Evolutionary conservation across 1,140 invertebrate species (phyloP).

Genomic region (Himalopsyche phryganea): DNA sequence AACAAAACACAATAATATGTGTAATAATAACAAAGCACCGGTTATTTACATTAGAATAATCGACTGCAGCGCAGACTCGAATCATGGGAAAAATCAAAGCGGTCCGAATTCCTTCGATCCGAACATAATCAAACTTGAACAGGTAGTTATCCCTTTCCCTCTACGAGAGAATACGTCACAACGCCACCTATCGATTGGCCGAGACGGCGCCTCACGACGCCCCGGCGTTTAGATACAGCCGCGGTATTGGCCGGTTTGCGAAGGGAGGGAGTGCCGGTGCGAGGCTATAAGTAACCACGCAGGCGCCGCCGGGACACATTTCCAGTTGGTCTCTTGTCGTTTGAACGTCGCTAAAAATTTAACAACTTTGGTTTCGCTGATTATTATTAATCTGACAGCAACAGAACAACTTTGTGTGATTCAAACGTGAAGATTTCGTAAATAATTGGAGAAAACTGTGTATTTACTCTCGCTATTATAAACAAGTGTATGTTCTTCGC

Average conservation of each 20-base stretch:
- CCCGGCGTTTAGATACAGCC: constrained; percentile 36
- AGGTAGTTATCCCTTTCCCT: constrained; percentile 26
- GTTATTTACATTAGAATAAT: constrained; percentile 34
- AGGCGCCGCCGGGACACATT: constrained; percentile 36
- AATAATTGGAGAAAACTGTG: too few species aligned
- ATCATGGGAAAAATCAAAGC: constrained; percentile 30
- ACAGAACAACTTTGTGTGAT: neutral
- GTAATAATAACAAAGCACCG: constrained; percentile 10
- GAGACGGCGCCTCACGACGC: constrained; percentile 37
- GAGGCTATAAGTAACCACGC: constrained; percentile 40
- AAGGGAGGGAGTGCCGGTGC: constrained; percentile 14
- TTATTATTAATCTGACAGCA: constrained; percentile 31
- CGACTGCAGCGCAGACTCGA: constrained; percentile 1
- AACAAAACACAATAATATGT: neutral
- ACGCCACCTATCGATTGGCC: constrained; percentile 26
- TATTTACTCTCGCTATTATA: neutral
- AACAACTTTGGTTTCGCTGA: constrained; percentile 18
- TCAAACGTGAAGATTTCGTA: too few species aligned
- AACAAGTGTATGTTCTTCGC: neutral
- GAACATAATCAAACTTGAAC: constrained; percentile 25
- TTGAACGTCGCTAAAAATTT: constrained; percentile 26
- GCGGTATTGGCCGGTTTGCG: constrained; percentile 35
- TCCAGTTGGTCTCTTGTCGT: constrained; percentile 36
- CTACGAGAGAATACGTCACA: constrained; percentile 9
- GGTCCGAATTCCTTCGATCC: constrained; percentile 15